Base-by-base conservation (phyloP, 1,140 invertebrate species). In the Aphaenogaster rudis region DNA sequence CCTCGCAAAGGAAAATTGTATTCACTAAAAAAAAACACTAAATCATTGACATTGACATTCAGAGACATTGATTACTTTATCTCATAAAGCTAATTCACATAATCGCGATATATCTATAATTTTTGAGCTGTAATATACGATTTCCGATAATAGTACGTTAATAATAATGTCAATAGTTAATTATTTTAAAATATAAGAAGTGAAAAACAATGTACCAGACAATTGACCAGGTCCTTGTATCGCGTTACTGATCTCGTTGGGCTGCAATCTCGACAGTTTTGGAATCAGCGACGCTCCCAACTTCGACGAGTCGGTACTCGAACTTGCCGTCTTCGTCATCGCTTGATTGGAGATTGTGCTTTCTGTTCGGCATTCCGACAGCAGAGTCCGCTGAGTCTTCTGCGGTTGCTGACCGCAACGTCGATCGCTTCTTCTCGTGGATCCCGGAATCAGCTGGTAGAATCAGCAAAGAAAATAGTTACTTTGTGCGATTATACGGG, bases 181-280 rank as follows among this genome's bases (percentile, higher is more conserved):
- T 45, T 52, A 11, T 9, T 52, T 6, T 11, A 57, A 80, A 69
- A n/a, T 13, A 0, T n/a, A 66, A 45, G 6, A 45, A 42, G 36
- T 21, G 21, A 39, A 84, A 61, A 42, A 21, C 59, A 59, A 59
- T 9, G 2, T 76, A 84, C 80, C 80, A 57, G 72, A 54, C 17
- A 86, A 92, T 88, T 92, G 42, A 94, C 93, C 92, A 61, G 91
- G 86, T 81, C 87, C 92, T 57, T 95, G 93, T n/a, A 96, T 94
- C 36, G 96, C 96, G 90, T 94, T 96, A 7, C 94, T 95, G 80
- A 96, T 96, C 91, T 97, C 96, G 90, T 95, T 96, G 0, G 96
- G 96, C 64, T 96, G 95, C n/a, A 97, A 90, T 92, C 96, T 96
- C 17, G 97, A 96, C 17, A 97, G 92, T 94, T 97, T 97, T 3